These are phyloP conservation scores for Ctenopoma multispine DNA, from an alignment of 2,797 vertebrate genomes.

Conservation along the genomic window DNA sequence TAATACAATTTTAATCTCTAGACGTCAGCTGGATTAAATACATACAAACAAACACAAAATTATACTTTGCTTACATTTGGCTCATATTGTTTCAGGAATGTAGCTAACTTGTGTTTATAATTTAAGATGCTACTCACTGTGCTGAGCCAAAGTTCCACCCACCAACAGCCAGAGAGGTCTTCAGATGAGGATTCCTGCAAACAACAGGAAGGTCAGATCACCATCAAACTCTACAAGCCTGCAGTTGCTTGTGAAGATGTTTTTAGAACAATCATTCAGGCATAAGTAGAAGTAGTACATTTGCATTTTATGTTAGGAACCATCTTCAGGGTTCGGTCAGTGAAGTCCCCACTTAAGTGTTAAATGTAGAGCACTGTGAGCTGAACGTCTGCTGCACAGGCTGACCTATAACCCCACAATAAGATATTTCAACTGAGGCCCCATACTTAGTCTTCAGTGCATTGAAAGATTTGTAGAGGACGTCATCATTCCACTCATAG, in stretches of 20 bases:
- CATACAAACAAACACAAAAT: too few species aligned
- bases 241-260: not conserved
- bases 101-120: not conserved
- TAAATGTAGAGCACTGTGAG: too few species aligned
- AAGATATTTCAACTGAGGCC: not conserved
- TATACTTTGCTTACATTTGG: not conserved
- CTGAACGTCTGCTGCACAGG: too few species aligned
- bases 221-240: not conserved
- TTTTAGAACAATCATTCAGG: not conserved
- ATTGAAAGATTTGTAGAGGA: conserved; percentile 83
- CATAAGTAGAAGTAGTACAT: not conserved
- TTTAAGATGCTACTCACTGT: conserved; percentile 78
- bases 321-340: not conserved
- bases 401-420: not conserved
- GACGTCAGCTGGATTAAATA: too few species aligned
- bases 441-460: conserved; percentile 81
- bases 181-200: conserved; percentile 84
- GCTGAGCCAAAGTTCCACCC: conserved; percentile 87
- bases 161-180: conserved; percentile 85
- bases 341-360: too few species aligned
- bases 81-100: not conserved
- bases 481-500: conserved; percentile 82
- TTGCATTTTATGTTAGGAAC: not conserved
- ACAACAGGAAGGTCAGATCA: not conserved
- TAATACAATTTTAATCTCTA: too few species aligned